Conservation (phyloP, 92 coral and sea anemone genomes). For the Pocillopora grandis region DNA sequence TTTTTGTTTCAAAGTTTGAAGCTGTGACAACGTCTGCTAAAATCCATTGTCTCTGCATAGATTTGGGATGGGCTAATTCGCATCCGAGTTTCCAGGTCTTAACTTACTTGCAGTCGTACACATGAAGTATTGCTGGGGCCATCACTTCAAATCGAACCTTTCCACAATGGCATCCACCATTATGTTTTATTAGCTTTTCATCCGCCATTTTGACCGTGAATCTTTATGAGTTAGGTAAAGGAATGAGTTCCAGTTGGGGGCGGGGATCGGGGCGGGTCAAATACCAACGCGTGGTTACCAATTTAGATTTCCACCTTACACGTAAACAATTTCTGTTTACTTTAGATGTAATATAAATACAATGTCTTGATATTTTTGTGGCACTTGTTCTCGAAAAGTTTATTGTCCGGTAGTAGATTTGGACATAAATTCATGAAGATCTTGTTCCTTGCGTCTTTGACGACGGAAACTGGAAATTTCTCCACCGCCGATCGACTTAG, state of each 20-base stretch:
- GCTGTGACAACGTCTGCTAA: too few species aligned
- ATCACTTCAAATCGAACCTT: conserved; percentile 83
- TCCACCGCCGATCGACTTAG: conserved; percentile 80
- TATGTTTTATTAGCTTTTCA: conserved; percentile 36
- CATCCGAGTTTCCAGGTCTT: background rate
- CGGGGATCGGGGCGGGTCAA: background rate
- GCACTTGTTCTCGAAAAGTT: background rate
- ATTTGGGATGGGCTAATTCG: background rate
- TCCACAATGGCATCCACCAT: conserved; percentile 97
- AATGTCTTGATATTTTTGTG: too few species aligned
- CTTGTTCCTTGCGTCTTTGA: conserved; percentile 73
- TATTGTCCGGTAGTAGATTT: background rate
- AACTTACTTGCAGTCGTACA: conserved; percentile 91
- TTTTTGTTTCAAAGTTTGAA: too few species aligned
- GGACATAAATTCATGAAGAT: conserved; percentile 55
- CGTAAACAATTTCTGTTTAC: background rate
- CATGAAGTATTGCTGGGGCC: conserved; percentile 69
- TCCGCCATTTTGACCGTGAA: background rate
- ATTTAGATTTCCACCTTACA: background rate
- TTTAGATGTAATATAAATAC: too few species aligned
- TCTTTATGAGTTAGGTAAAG: background rate
- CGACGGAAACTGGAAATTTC: conserved; percentile 79
- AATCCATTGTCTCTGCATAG: background rate
- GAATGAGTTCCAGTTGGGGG: background rate
- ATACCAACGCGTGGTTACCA: conserved; percentile 19